These are phyloP conservation scores for Periplaneta americana DNA, from an alignment of 1,140 invertebrate genomes.

Conservation along the genomic window DNA sequence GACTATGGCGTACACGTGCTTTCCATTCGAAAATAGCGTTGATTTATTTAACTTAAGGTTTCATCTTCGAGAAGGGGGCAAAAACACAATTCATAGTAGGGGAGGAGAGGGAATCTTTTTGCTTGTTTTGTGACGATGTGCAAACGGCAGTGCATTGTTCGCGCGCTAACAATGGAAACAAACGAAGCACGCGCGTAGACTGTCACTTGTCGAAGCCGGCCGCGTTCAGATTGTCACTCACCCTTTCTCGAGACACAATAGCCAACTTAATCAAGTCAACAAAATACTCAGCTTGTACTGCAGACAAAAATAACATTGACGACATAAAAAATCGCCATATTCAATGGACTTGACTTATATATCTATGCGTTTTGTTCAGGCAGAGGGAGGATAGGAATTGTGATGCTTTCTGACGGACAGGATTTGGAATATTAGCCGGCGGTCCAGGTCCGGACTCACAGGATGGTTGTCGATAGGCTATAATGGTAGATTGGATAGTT, in stretches of 20 bases:
- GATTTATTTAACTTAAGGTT: background rate
- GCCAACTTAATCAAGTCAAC: background rate
- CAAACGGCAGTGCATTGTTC: background rate
- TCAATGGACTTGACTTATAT: background rate
- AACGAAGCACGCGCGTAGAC: background rate
- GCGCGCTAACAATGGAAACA: background rate
- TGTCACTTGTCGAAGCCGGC: background rate
- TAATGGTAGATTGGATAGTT: too few relatives aligned
- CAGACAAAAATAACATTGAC: background rate
- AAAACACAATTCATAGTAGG: too few relatives aligned
- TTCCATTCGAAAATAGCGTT: background rate
- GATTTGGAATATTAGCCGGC: too few relatives aligned
- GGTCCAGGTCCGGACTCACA: too few relatives aligned
- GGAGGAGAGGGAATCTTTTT: background rate
- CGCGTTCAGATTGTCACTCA: background rate
- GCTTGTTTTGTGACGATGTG: background rate
- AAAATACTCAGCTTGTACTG: background rate
- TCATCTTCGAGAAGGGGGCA: background rate
- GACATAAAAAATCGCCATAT: background rate
- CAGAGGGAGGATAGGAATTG: too few relatives aligned
- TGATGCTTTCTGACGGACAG: too few relatives aligned
- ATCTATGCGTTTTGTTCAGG: too few relatives aligned
- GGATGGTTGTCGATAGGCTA: too few relatives aligned
- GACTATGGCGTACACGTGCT: background rate
- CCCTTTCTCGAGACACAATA: background rate